Conservation (phyloP, 1,140 invertebrate genomes). For the Reticulitermes speratus region DNA sequence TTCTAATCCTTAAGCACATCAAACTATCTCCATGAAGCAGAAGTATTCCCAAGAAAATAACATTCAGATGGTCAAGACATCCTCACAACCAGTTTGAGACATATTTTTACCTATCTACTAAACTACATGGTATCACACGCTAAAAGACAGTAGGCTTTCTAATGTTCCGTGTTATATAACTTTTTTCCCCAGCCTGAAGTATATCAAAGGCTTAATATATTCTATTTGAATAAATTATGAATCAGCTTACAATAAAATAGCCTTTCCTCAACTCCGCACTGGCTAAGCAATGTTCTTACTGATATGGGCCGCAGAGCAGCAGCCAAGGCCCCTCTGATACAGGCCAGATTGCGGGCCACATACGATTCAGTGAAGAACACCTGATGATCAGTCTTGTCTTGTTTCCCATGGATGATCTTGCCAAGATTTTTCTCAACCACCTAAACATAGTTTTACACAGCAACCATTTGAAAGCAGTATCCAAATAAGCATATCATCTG, state of each 20-base stretch:
- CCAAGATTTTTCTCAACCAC: constrained; percentile 73
- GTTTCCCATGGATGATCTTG: constrained; percentile 77
- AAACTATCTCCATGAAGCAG: no score
- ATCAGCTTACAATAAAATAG: constrained; percentile 72
- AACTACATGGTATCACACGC: no score
- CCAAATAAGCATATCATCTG: no score
- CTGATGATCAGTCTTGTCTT: constrained; percentile 77
- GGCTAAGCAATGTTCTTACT: constrained; percentile 74
- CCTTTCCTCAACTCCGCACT: constrained; percentile 78
- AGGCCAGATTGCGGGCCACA: constrained; percentile 79
- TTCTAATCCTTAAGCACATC: no score
- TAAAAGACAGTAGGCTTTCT: not conserved
- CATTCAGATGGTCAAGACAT: no score
- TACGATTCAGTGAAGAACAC: constrained; percentile 89
- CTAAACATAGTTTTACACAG: constrained; percentile 39
- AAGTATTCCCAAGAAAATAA: no score
- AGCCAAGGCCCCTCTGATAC: constrained; percentile 80
- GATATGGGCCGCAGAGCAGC: constrained; percentile 86
- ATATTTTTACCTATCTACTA: no score
- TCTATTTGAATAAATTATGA: constrained; percentile 29
- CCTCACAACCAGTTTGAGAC: no score
- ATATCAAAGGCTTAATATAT: constrained; percentile 29
- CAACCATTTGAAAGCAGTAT: not conserved
- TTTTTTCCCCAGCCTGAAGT: not conserved
- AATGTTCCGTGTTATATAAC: not conserved